Percentiles rank a stretch among this genome's conserved stretches.
Evolutionary conservation across 64 coral and sea anemone genomes (phyloP).

Genomic region (Hydrozoanthus tunicans): DNA sequence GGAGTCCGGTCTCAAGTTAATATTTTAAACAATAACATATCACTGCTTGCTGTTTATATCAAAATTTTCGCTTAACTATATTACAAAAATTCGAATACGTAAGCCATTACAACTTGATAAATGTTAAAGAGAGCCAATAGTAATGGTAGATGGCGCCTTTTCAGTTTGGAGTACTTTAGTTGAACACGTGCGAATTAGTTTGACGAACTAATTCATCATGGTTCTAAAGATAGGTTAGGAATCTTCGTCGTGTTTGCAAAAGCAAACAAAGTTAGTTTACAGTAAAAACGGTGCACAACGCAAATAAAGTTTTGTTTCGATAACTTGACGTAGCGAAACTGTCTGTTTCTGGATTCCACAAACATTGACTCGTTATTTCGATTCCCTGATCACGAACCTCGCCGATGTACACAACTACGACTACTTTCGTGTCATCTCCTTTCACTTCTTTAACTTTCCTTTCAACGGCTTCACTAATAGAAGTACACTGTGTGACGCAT

Average conservation of each 20-base stretch:
- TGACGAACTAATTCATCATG: not conserved
- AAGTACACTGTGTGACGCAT: conserved; percentile 63
- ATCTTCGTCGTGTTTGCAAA: not conserved
- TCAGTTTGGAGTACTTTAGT: not conserved
- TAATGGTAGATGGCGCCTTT: not conserved
- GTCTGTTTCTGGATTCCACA: conserved; percentile 85
- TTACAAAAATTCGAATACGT: too few species aligned
- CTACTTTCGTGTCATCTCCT: conserved; percentile 63
- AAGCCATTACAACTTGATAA: too few species aligned
- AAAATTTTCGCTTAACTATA: too few species aligned
- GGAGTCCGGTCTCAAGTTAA: too few species aligned
- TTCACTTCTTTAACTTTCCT: conserved; percentile 61
- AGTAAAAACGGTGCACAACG: conserved; percentile 84
- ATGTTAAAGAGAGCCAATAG: too few species aligned
- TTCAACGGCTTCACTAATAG: conserved; percentile 80
- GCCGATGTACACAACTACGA: conserved; percentile 78
- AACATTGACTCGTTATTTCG: conserved; percentile 85
- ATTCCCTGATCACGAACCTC: conserved; percentile 93
- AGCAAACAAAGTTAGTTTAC: conserved; percentile 31
- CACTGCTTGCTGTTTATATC: too few species aligned
- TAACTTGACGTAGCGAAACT: conserved; percentile 86
- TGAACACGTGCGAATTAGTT: not conserved
- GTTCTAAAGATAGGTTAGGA: not conserved
- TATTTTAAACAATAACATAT: too few species aligned
- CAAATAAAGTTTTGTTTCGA: conserved; percentile 80